Evolutionary conservation across 1,140 invertebrate genomes (phyloP), one percentile per base, ranked within the genome.

Genomic region (Euura saliciscinereae): DNA sequence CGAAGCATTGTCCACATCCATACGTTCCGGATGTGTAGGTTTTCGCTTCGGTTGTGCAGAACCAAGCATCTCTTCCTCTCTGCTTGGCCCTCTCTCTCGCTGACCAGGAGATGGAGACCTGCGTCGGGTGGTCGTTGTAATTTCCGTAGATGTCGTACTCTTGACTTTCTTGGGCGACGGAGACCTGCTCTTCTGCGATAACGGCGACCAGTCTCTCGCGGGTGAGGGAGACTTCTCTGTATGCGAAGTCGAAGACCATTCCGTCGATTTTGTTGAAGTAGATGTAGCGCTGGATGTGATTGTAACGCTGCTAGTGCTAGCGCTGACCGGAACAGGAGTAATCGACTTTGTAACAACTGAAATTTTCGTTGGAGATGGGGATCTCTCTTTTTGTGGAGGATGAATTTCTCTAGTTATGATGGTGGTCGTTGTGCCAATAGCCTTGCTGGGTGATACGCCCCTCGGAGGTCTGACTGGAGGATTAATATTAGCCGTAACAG

Each of bases 391-490:
- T 67, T 6, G 66, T 65, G 66, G 67, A 11, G 71, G 67, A 4
- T 28, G 66, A 67, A 67, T 44, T 44, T 67, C 66, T 67, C 66
- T 67, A 4, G 79, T 81, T 3, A 85, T 82, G 43, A 86, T 82
- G 5, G 80, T 82, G 7, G 84, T 86, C 43, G 80, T 83, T 4
- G 81, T 83, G 5, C 84, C 84, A 10, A 84, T 76, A 1, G 83
- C 82, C 76, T 82, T 87, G 2, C 87, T 85, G 7, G 87, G 82
- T 2, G 81, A 86, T 44, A 73, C 70, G 11, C 65, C 68, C 59
- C 74, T 46, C 74, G 76, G 51, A 59, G 51, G 64, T 79, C 79
- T 43, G 71, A 78, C 8, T 73, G 79, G 28, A 44, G 68, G 0
- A 78, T 77, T 74, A n/a, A 75, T 71, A n/a, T 77, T 75, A 66